Base-by-base conservation (phyloP, 2,888 invertebrate genomes). In the Cryptosula pallasiana region DNA sequence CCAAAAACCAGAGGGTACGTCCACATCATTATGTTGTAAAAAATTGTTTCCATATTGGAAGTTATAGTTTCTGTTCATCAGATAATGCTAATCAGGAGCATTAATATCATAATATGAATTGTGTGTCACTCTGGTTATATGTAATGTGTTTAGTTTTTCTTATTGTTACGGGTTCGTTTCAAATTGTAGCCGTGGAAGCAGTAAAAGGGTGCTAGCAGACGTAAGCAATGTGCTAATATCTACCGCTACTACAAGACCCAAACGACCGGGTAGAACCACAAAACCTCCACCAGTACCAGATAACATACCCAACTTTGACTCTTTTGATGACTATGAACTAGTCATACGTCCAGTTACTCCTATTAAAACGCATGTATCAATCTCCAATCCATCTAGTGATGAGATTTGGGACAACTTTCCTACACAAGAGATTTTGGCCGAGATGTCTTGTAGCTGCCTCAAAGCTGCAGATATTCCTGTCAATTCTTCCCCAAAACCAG, bases 241-340 rank as follows among this genome's bases (percentile, higher is more conserved):
- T 2, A 3, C 29, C 13, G 32, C 27, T 25, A 32, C 16, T 25
- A 32, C 29, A 32, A 63, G n/a, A 20, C 45, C 45, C 5, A 45
- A 45, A 20, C 45, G 45, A 20, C n/a, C n/a, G n/a, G n/a, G n/a
- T n/a, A n/a, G n/a, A n/a, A n/a, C n/a, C n/a, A 45, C 5, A 5
- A 45, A 45, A 45, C 45, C 45, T 13, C 5, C 9, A 45, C 20
- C 45, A 20, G 45, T 34, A 34, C 32, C 29, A 29, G 63, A 63
- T 5, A 63, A 63, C n/a, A 63, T 63, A 13, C 63, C 63, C 5
- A 32, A 32, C 63, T 63, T 63, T 63, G 63, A 63, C 34, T 63
- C 63, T 9, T 63, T 63, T 63, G 63, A 63, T 63, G 63, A 63
- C 63, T 63, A 63, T 27, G 27, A 32, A 29, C 32, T 63, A n/a